Conservation (phyloP, 1,140 invertebrate genomes). For the Drosophila burlai region DNA sequence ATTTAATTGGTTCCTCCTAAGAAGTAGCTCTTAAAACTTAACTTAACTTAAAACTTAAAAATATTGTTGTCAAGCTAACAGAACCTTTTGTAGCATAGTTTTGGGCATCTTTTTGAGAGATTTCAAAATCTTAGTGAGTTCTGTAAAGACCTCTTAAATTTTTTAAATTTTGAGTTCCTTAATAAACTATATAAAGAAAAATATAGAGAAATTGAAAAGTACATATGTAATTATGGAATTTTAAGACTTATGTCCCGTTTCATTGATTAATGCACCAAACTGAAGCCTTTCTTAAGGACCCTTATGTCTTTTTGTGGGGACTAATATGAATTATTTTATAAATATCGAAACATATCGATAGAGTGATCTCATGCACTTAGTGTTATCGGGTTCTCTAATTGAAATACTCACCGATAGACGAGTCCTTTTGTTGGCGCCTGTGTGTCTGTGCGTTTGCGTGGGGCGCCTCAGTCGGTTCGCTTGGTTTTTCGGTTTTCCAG, state of each 20-base stretch:
- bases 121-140: neutral
- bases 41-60: no score
- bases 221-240: no score
- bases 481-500: conserved; percentile 9
- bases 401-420: conserved; percentile 31
- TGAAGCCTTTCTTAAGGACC: neutral
- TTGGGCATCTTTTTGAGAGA: no score
- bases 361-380: neutral
- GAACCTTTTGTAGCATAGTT: no score
- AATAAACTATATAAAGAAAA: neutral
- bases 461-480: conserved; percentile 6
- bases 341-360: neutral
- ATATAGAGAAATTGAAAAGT: neutral
- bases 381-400: no score
- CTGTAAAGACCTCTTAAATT: neutral
- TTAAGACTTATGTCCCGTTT: neutral
- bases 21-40: neutral
- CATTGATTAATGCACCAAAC: neutral
- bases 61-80: neutral
- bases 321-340: neutral
- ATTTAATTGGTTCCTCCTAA: neutral
- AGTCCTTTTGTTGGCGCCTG: conserved; percentile 34
- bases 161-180: neutral
- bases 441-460: conserved; percentile 2
- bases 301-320: neutral